Evolutionary conservation across 2,888 invertebrate species (phyloP).

Genomic region (Vanessa cardui): DNA sequence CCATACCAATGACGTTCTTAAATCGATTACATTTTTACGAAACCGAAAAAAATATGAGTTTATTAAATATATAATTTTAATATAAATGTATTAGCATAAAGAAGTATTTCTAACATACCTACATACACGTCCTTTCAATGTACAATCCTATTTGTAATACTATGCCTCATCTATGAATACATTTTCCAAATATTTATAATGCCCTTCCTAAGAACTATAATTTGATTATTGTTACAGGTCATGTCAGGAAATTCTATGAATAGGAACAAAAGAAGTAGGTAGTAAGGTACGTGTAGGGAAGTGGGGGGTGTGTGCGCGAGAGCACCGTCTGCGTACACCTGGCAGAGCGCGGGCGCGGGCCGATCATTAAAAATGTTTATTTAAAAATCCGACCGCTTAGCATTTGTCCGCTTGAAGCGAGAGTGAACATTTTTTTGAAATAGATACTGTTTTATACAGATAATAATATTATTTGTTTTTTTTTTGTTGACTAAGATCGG

Average conservation of each 20-base stretch:
- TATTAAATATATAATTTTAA: too few relatives aligned
- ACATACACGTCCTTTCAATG: not conserved
- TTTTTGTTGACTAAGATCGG: not conserved
- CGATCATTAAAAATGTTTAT: conserved; percentile 84
- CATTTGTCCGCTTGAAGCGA: conserved; percentile 51
- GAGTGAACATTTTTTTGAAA: conserved; percentile 44
- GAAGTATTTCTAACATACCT: too few relatives aligned
- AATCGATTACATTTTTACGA: too few relatives aligned
- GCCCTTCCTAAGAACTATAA: conserved; percentile 47
- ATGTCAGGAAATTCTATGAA: conserved; percentile 52
- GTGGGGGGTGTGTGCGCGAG: conserved; percentile 52
- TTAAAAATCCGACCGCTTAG: conserved; percentile 83
- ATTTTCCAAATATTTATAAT: conserved; percentile 35
- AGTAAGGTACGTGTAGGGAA: conserved; percentile 48
- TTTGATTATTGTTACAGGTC: conserved; percentile 72
- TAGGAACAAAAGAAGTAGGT: conserved; percentile 75
- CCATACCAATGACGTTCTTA: too few relatives aligned
- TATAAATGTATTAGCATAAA: too few relatives aligned
- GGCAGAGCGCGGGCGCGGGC: conserved; percentile 70
- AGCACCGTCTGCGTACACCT: conserved; percentile 79
- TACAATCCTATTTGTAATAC: conserved; percentile 7
- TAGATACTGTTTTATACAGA: conserved; percentile 3
- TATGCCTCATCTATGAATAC: conserved; percentile 10
- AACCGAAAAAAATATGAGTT: too few relatives aligned
- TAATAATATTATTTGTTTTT: conserved; percentile 1